A percentile compares a stretch with the other conserved stretches of the same genome.
Conservation (phyloP, 2,113 vertebrate genomes). For the Laticauda colubrina region DNA sequence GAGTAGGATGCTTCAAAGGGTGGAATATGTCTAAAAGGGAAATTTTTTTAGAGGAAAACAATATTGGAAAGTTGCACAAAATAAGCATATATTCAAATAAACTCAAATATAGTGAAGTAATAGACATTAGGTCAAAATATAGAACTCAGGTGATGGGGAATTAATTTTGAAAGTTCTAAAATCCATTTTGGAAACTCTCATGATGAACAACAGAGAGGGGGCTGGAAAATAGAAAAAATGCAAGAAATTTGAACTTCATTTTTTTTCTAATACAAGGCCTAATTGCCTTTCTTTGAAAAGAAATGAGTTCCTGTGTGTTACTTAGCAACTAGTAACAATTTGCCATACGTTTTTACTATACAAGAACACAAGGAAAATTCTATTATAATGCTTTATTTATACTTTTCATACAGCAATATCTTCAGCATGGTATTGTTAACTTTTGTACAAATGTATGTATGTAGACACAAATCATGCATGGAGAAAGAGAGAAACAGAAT, state of each 20-base stretch:
- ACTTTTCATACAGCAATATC: slow-evolving; percentile 11
- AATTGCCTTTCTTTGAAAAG: slow-evolving; percentile 48
- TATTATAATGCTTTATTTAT: slow-evolving; percentile 36
- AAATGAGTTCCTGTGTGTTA: slow-evolving; percentile 34
- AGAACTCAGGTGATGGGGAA: too few species aligned
- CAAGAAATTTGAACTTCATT: slow-evolving; percentile 7
- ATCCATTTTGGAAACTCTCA: rapidly evolving
- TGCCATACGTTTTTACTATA: slow-evolving; percentile 20
- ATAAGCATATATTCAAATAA: background rate
- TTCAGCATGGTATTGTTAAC: slow-evolving; percentile 21
- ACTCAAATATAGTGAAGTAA: background rate
- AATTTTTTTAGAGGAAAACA: background rate
- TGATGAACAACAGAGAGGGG: background rate
- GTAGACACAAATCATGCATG: background rate
- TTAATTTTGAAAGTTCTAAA: background rate
- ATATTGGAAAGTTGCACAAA: background rate
- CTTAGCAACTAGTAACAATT: slow-evolving; percentile 49
- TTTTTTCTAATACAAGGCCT: background rate
- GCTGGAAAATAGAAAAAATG: background rate
- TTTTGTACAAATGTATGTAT: background rate
- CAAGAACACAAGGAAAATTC: slow-evolving; percentile 29
- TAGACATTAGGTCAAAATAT: background rate
- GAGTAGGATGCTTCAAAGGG: background rate
- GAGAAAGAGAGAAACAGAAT: rapidly evolving
- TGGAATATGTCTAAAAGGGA: background rate